Evolutionary conservation across 1,140 invertebrate species (phyloP).

Genomic region (Heliconius hermathena): DNA sequence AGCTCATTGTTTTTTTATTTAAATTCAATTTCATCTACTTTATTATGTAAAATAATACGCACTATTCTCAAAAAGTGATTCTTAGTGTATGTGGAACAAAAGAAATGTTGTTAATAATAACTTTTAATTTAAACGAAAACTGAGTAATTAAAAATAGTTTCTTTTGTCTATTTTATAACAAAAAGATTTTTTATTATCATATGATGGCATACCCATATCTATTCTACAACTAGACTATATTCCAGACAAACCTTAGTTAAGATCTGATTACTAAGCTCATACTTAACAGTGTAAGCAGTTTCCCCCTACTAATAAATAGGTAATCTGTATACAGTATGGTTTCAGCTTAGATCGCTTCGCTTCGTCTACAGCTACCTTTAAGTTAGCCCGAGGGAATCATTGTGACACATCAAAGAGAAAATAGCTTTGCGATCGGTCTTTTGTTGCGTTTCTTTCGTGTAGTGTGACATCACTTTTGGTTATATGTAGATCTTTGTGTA

Average conservation of each 20-base stretch:
- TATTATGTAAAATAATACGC: too few species aligned
- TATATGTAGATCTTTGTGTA: neutral
- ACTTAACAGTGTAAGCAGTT: neutral
- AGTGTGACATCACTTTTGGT: neutral
- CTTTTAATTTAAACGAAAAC: too few species aligned
- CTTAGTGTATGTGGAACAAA: too few species aligned
- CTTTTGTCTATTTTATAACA: too few species aligned
- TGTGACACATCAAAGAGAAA: conserved; percentile 1
- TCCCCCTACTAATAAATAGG: neutral
- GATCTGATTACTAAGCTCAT: neutral
- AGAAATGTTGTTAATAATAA: too few species aligned
- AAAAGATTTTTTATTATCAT: too few species aligned
- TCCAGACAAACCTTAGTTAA: neutral
- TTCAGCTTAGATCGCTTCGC: neutral
- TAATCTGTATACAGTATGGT: conserved; percentile 8
- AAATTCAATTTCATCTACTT: too few species aligned
- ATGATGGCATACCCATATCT: neutral
- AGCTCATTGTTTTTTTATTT: too few species aligned
- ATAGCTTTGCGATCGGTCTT: neutral
- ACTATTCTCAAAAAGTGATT: too few species aligned
- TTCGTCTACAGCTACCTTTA: conserved; percentile 2
- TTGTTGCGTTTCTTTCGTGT: neutral
- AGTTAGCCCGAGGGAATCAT: neutral
- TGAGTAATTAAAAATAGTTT: too few species aligned
- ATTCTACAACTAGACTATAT: neutral